These are phyloP conservation scores for Erythrocebus patas DNA, from an alignment of 2,113 vertebrate species.

Conservation along the genomic window DNA sequence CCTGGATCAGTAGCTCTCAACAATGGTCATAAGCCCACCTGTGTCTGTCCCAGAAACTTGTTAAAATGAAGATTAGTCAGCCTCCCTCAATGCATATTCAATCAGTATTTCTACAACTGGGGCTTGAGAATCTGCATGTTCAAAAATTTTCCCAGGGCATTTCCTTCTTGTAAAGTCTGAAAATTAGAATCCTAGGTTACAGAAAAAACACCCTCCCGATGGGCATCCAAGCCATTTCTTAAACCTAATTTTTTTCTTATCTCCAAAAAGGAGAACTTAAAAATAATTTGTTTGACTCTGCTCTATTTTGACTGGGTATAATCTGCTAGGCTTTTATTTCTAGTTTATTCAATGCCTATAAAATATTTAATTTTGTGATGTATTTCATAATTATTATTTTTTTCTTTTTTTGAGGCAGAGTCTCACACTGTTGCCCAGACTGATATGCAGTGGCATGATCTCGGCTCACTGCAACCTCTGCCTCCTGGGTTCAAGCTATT, in stretches of 20 bases:
- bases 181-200: not conserved
- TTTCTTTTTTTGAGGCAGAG: no score
- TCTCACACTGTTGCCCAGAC: no score
- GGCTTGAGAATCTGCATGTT: not conserved
- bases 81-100: not conserved
- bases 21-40: not conserved
- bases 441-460: no score
- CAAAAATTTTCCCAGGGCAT: not conserved
- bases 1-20: not conserved
- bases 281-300: not conserved
- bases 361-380: not conserved
- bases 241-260: not conserved
- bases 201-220: not conserved
- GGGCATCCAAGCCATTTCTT: not conserved
- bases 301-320: not conserved
- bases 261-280: not conserved
- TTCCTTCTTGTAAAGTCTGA: not conserved
- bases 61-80: not conserved
- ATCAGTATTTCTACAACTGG: not conserved
- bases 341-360: not conserved
- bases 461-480: no score
- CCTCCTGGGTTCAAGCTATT: no score
- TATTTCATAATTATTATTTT: not conserved
- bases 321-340: slow-evolving; percentile 22
- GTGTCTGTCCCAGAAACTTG: not conserved